Base-by-base conservation (phyloP, 2,797 vertebrate genomes). In the Pangasius krempfi region DNA sequence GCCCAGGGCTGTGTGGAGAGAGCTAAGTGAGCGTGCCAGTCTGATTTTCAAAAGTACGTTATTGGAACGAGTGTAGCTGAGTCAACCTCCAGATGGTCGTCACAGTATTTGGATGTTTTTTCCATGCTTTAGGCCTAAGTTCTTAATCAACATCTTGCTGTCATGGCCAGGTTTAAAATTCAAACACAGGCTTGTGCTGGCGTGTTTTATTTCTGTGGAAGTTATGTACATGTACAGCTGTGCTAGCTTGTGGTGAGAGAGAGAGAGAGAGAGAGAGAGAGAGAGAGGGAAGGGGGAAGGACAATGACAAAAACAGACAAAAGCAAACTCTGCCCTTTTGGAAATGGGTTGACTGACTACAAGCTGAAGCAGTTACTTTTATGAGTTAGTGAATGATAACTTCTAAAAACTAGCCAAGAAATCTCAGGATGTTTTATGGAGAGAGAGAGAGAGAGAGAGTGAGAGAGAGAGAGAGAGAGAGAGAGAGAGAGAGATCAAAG, bases 171-270 rank as follows among this genome's bases (percentile, higher is more conserved):
- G 80, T 84, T 82, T 87, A 54, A 70, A 70, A 54, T 70, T 54
- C 33, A 88, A 75, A 60, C 44, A 76, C 52, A 7, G 52, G 64
- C 89, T 87, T 92, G 91, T 88, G 64, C 37, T 79, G 86, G 79
- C 90, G 16, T 89, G 89, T 80, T 85, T 70, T 73, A 86, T 86
- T 90, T 78, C 66, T 82, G 82, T 87, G 52, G 20, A 73, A 81
- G 56, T 76, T 66, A 82, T 86, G 73, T n/a, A 80, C 73, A 27
- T 75, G 84, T 75, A 86, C n/a, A 80, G 54, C 22, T 83, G 73
- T 70, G 82, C 62, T 13, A 27, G 62, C 9, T 18, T 20, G 27
- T 20, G 8, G 40, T 47, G 4, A 30, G 4, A 1, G 1, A 47
- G 37, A 5, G 14, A 47, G 37, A 30, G 7, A 20, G 33, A 25